Evolutionary conservation across 2,797 vertebrate genomes (phyloP).

Genomic region (Paedocypris micromegethes): DNA sequence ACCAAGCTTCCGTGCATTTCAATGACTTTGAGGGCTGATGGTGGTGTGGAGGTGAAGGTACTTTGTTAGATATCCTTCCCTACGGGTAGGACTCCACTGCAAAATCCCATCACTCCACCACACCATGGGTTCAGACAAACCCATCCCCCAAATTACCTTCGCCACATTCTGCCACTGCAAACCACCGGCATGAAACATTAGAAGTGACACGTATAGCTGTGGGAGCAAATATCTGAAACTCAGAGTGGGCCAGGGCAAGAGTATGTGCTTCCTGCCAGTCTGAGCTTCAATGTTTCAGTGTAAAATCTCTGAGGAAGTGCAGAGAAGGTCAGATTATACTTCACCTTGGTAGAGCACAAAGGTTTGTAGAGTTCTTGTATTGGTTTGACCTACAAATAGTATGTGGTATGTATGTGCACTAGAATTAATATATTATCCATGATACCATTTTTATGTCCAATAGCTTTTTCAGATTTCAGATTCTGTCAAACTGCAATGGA

Average conservation of each 20-base stretch:
- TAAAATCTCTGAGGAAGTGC: neutral
- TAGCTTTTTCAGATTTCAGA: too few relatives aligned
- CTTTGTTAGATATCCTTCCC: constrained; percentile 45
- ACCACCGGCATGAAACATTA: constrained; percentile 42
- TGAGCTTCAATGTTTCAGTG: neutral
- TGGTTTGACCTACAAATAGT: too few relatives aligned
- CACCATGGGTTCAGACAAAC: neutral
- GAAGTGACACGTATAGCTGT: constrained; percentile 9
- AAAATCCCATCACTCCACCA: constrained; percentile 12
- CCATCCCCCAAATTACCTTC: constrained; percentile 33
- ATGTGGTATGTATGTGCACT: too few relatives aligned
- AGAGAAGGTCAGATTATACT: too few relatives aligned
- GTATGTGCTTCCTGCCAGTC: neutral
- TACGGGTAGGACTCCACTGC: constrained; percentile 32
- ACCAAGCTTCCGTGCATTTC: constrained; percentile 40
- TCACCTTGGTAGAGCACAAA: too few relatives aligned
- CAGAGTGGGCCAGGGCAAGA: neutral
- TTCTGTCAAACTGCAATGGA: too few relatives aligned
- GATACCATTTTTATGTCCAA: too few relatives aligned
- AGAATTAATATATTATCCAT: too few relatives aligned
- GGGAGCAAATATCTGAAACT: neutral
- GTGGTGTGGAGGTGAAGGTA: constrained; percentile 30
- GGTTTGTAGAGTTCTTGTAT: too few relatives aligned
- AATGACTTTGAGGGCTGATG: constrained; percentile 40
- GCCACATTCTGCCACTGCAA: constrained; percentile 34